Conservation (phyloP, 1,140 invertebrate species). For the Rhizoglyphus robini region DNA sequence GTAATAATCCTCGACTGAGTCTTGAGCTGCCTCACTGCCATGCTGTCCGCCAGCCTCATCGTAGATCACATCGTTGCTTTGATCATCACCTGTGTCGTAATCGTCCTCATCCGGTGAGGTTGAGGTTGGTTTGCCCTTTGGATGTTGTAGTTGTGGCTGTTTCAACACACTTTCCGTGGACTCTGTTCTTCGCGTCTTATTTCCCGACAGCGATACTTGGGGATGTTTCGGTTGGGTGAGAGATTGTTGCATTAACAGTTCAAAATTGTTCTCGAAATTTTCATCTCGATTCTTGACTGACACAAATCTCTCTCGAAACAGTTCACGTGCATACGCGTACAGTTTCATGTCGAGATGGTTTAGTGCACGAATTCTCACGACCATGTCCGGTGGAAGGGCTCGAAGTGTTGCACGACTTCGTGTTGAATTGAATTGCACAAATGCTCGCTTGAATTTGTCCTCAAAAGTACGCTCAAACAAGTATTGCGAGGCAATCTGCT, state of each 20-base stretch:
- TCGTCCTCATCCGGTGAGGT: neutral
- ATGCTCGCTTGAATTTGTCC: conserved; percentile 69
- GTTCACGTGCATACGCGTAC: conserved; percentile 78
- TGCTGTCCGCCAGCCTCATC: neutral
- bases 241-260: neutral
- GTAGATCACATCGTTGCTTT: neutral
- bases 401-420: conserved; percentile 59
- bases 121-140: neutral
- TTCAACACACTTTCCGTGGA: neutral
- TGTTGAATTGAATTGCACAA: conserved; percentile 78
- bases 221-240: neutral
- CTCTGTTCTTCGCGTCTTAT: neutral
- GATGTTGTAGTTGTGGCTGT: neutral
- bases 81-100: neutral
- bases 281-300: conserved; percentile 30
- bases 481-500: conserved; percentile 84
- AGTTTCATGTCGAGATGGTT: conserved; percentile 84
- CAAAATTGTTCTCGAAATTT: conserved; percentile 27
- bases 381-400: conserved; percentile 52
- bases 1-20: neutral
- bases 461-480: conserved; percentile 96
- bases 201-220: neutral
- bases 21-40: no score
- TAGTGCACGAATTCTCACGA: conserved; percentile 56
- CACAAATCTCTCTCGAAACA: conserved; percentile 66